Evolutionary conservation across 35 echinoderm and acorn worm species (phyloP).

Genomic region (Amphiura filiformis): DNA sequence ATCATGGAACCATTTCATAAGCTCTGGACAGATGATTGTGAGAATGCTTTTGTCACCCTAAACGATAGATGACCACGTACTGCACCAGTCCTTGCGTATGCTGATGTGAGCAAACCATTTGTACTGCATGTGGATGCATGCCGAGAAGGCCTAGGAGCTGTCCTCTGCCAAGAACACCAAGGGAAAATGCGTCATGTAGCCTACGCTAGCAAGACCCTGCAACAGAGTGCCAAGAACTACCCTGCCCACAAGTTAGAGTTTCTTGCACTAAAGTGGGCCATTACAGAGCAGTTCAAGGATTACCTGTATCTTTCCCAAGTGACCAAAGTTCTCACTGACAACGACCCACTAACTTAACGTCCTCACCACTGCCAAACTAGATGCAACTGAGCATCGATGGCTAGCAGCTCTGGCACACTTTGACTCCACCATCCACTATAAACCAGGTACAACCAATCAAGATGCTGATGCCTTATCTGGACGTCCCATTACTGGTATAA

Average conservation of each 20-base stretch:
- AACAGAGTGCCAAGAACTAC: constrained; percentile 27
- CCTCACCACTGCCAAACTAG: no score
- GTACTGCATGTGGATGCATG: constrained; percentile 30
- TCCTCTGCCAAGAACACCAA: constrained; percentile 30
- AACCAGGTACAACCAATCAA: background rate
- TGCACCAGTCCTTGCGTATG: constrained; percentile 44
- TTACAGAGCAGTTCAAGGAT: constrained; percentile 25
- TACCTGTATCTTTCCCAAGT: constrained; percentile 12
- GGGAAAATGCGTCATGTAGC: constrained; percentile 15
- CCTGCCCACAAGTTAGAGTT: no score
- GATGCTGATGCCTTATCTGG: constrained; percentile 33
- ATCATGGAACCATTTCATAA: background rate
- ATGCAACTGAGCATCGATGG: constrained; percentile 50
- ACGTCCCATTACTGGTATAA: background rate
- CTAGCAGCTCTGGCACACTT: constrained; percentile 23
- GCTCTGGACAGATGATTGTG: constrained; percentile 34
- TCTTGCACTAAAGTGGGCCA: no score
- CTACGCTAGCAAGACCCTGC: constrained; percentile 38
- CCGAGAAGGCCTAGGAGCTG: constrained; percentile 27
- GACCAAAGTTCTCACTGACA: constrained; percentile 39
- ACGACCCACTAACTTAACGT: constrained; percentile 36
- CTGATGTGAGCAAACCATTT: constrained; percentile 32
- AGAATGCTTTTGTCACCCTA: constrained; percentile 29
- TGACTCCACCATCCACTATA: constrained; percentile 30
- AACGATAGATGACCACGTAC: constrained; percentile 22